A percentile compares a stretch with the other conserved stretches of the same genome.
Evolutionary conservation across 2,113 vertebrate genomes (phyloP).

Genomic region (Corythaixoides concolor): DNA sequence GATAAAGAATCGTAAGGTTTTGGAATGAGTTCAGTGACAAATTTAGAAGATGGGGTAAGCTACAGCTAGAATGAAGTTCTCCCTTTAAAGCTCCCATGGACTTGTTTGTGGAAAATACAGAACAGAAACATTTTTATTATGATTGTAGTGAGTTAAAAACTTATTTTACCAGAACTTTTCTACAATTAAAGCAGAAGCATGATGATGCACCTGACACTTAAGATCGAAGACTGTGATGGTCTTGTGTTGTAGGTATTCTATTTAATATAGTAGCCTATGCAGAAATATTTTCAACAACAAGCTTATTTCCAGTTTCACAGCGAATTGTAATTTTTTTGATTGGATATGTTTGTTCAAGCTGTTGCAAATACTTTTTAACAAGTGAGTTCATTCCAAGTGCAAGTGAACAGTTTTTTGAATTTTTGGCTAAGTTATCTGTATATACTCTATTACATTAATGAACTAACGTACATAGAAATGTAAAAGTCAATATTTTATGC

Average conservation of each 20-base stretch:
- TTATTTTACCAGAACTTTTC: not conserved
- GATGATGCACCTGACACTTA: not conserved
- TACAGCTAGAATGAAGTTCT: not conserved
- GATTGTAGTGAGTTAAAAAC: not conserved
- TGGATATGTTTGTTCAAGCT: slow-evolving; percentile 5
- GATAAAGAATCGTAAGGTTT: not conserved
- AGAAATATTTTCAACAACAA: slow-evolving; percentile 41
- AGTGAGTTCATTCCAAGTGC: slow-evolving; percentile 38
- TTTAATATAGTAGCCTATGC: slow-evolving; percentile 1
- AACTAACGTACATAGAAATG: slow-evolving; percentile 53
- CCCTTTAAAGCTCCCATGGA: not conserved
- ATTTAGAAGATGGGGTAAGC: not conserved
- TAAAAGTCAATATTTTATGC: slow-evolving; percentile 57
- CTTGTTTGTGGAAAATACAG: not conserved
- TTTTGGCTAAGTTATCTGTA: slow-evolving; percentile 38
- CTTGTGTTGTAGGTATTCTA: not conserved
- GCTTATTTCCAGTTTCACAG: slow-evolving; percentile 34
- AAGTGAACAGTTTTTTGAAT: slow-evolving; percentile 36
- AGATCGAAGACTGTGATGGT: not conserved
- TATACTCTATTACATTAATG: slow-evolving; percentile 53
- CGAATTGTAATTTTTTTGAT: slow-evolving; percentile 2
- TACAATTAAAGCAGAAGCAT: not conserved
- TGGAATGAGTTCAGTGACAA: not conserved
- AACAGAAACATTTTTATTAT: not conserved
- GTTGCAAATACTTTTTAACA: slow-evolving; percentile 26